phyloP scores from a whole-genome alignment of 2,888 invertebrate species.

The Stenolophus ochropezus region DNA sequence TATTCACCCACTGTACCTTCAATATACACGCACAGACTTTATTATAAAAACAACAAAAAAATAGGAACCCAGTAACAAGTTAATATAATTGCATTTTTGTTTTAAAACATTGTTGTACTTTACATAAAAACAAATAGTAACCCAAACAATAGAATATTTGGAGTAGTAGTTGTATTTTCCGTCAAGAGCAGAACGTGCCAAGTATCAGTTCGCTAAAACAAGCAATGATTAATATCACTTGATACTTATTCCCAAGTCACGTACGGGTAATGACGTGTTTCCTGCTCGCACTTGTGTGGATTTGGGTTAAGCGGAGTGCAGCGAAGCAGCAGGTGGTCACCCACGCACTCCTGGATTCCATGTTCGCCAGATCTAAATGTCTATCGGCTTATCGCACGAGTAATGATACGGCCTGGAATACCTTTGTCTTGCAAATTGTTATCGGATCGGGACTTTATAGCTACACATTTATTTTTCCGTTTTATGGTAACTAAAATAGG shows the following conservation, averaged over 20 bases:
- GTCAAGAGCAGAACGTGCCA: neutral
- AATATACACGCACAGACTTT: too few relatives aligned
- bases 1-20: too few relatives aligned
- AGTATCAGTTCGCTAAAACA: neutral
- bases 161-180: too few relatives aligned
- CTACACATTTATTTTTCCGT: neutral
- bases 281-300: neutral
- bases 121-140: too few relatives aligned
- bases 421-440: neutral
- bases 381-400: slow-evolving; percentile 8
- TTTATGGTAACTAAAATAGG: too few relatives aligned
- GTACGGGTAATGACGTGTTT: neutral
- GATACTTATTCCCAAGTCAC: neutral
- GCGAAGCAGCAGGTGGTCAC: neutral
- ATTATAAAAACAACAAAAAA: too few relatives aligned
- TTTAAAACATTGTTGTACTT: too few relatives aligned
- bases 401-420: neutral
- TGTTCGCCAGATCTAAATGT: slow-evolving; percentile 4
- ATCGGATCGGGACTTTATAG: neutral
- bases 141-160: too few relatives aligned
- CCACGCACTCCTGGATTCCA: neutral
- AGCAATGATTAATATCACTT: neutral
- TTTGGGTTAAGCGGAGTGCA: neutral
- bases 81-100: too few relatives aligned
- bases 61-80: too few relatives aligned